Conservation (phyloP, 2,797 vertebrate genomes). For the Pogoniulus pusillus region DNA sequence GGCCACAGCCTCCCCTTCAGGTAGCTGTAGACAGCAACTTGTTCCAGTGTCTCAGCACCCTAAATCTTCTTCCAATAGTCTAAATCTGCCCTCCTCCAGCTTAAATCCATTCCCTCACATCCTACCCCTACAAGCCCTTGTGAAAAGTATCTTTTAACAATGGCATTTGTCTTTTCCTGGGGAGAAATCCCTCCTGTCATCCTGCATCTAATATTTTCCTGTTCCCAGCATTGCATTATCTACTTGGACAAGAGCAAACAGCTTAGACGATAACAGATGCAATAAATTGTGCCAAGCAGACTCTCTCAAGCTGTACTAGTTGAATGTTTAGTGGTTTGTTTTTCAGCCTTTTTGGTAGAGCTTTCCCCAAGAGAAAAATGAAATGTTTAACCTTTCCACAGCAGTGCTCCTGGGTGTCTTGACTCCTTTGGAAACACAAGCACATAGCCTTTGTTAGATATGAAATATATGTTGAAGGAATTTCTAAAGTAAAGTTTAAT, state of each 20-base stretch:
- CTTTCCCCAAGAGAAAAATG: not conserved
- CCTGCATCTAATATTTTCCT: not conserved
- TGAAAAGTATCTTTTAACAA: not conserved
- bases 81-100: no score
- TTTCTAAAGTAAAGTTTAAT: not conserved
- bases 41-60: no score
- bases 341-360: conserved; percentile 25
- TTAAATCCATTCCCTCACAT: no score
- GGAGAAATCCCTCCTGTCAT: not conserved
- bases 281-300: not conserved
- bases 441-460: not conserved
- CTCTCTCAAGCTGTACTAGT: not conserved
- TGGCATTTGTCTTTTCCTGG: not conserved
- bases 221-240: not conserved
- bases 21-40: no score
- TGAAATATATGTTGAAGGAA: not conserved
- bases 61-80: no score
- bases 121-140: no score
- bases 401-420: not conserved
- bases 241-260: not conserved
- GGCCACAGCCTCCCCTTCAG: no score
- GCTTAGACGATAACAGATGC: not conserved
- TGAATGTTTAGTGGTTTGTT: not conserved
- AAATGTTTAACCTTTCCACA: not conserved
- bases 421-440: not conserved